These are phyloP conservation scores for Indri indri DNA, from an alignment of 2,113 vertebrate genomes.

Conservation along the genomic window DNA sequence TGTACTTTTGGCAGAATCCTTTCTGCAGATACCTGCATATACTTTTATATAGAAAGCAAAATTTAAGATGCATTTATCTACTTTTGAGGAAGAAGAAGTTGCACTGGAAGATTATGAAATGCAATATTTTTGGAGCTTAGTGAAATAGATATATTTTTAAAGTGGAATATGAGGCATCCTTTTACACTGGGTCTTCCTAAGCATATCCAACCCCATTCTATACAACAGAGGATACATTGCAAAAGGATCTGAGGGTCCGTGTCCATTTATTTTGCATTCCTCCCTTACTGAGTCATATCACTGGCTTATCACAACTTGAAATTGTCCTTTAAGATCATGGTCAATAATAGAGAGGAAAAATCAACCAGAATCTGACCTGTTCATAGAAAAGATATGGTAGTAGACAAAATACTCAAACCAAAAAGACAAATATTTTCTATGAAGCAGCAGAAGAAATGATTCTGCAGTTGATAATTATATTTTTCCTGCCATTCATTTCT, in stretches of 20 bases:
- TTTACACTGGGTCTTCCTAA: background rate
- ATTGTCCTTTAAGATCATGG: slow-evolving; percentile 28
- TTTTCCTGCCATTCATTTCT: background rate
- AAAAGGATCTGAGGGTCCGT: background rate
- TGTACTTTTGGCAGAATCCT: background rate
- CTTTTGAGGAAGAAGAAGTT: slow-evolving; percentile 24
- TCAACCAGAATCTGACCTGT: background rate
- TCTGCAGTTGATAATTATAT: background rate
- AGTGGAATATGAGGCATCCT: background rate
- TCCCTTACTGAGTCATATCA: background rate
- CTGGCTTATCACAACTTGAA: background rate
- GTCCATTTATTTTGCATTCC: background rate
- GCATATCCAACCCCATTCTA: background rate
- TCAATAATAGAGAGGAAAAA: slow-evolving; percentile 14
- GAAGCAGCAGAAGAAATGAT: background rate
- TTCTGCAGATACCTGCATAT: background rate
- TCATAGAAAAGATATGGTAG: background rate
- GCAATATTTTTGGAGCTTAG: background rate
- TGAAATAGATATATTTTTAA: background rate
- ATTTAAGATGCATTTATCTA: background rate
- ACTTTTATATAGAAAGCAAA: background rate
- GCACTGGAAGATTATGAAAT: background rate
- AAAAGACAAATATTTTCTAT: background rate
- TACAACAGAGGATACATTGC: background rate
- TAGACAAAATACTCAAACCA: background rate